Evolutionary conservation across 2,888 invertebrate species (phyloP).

Genomic region (Mesochorus sp.): DNA sequence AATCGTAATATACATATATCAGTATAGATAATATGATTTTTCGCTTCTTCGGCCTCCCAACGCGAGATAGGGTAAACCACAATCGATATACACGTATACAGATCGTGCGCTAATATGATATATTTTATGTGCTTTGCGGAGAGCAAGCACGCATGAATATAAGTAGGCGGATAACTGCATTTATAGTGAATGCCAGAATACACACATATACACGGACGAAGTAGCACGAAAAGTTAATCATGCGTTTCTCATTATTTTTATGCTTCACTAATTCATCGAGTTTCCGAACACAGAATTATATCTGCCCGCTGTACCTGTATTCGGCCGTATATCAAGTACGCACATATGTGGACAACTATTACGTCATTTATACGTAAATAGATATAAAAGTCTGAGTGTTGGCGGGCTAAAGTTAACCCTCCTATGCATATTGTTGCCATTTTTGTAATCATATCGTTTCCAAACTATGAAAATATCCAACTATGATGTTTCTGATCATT

Average conservation of each 20-base stretch:
- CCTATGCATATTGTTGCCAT: too few species aligned
- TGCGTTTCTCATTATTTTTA: constrained; percentile 69
- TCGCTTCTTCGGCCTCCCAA: background rate
- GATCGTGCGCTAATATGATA: background rate
- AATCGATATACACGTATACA: too few species aligned
- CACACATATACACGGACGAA: constrained; percentile 52
- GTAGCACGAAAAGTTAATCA: constrained; percentile 71
- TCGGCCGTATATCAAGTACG: constrained; percentile 4
- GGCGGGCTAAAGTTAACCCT: constrained; percentile 29
- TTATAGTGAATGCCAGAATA: constrained; percentile 68
- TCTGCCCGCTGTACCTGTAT: constrained; percentile 27
- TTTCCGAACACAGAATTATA: constrained; percentile 33
- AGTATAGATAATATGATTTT: background rate
- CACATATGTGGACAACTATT: constrained; percentile 15
- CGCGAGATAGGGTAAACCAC: background rate
- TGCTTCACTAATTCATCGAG: constrained; percentile 59
- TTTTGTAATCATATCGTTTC: too few species aligned
- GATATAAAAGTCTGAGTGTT: background rate
- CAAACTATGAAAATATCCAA: too few species aligned
- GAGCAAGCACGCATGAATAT: constrained; percentile 60
- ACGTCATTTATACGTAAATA: constrained; percentile 1
- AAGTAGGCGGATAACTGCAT: constrained; percentile 72
- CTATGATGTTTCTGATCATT: too few species aligned
- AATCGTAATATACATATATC: background rate
- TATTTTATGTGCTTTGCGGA: constrained; percentile 47